Evolutionary conservation across 2,113 vertebrate species (phyloP).

Genomic region (Gasterosteus nipponicus): DNA sequence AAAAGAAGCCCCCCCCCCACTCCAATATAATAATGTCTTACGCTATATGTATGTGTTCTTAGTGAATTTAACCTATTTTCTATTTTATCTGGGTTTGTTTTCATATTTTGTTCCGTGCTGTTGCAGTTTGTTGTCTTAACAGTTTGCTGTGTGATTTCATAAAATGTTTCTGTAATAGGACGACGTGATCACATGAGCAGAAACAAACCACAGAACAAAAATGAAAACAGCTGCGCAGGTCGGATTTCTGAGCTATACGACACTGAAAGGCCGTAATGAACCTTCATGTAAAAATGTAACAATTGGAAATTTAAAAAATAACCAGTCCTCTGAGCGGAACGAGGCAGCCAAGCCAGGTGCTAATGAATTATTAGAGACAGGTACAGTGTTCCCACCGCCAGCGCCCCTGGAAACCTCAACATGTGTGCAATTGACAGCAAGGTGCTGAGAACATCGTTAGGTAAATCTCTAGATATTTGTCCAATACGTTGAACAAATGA

Average conservation of each 20-base stretch:
- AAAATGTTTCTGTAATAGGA: not conserved
- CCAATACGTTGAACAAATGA: no score
- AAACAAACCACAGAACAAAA: not conserved
- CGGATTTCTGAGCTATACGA: not conserved
- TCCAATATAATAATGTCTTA: not conserved
- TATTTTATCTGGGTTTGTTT: not conserved
- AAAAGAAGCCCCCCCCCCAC: not conserved
- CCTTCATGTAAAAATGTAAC: not conserved
- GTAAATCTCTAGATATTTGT: constrained; percentile 33
- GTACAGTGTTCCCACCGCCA: not conserved
- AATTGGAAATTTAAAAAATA: not conserved
- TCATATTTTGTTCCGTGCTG: not conserved
- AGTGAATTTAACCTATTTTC: not conserved
- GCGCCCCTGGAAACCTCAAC: constrained; percentile 20
- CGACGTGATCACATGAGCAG: not conserved
- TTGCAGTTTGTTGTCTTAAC: not conserved
- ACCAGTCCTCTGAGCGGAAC: not conserved
- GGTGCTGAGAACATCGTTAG: not conserved
- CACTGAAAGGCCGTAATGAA: not conserved
- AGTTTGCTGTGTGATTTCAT: not conserved
- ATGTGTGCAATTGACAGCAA: not conserved
- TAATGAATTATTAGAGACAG: not conserved
- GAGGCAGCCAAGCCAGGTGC: not conserved
- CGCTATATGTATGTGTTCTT: not conserved
- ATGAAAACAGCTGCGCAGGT: not conserved